Conservation (phyloP, 1,140 invertebrate species). For the Mamestra configurata region DNA sequence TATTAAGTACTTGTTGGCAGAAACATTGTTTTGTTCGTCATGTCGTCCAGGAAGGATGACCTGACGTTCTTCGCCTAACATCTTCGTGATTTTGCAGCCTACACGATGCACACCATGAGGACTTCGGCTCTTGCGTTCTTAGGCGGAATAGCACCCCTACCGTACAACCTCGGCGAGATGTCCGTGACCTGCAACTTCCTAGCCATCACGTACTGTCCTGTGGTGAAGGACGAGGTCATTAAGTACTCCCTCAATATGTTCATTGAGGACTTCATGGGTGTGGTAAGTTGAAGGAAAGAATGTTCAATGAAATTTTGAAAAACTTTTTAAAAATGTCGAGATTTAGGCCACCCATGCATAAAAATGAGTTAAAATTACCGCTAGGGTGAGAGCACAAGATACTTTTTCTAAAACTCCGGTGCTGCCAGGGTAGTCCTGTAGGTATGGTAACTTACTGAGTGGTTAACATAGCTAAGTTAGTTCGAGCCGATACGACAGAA, state of each 20-base stretch:
- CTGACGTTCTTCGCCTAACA: background rate
- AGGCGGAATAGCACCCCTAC: constrained; percentile 33
- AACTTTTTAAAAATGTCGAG: no score
- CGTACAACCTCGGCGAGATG: constrained; percentile 59
- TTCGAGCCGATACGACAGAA: no score
- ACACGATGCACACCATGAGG: constrained; percentile 57
- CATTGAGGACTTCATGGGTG: constrained; percentile 64
- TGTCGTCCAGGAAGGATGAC: background rate
- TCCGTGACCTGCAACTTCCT: constrained; percentile 70
- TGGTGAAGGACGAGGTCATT: constrained; percentile 63
- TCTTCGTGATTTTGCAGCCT: constrained; percentile 59
- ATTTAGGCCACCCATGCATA: no score
- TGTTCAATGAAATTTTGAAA: no score
- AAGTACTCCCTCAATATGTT: constrained; percentile 68
- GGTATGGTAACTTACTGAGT: no score
- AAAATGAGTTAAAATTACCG: no score
- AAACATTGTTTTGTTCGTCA: background rate
- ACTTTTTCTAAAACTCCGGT: no score
- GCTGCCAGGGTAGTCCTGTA: no score
- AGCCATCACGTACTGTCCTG: constrained; percentile 68
- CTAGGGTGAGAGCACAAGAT: no score
- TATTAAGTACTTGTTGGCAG: no score
- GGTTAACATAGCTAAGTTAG: no score
- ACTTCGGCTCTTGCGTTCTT: constrained; percentile 63
- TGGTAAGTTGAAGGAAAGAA: constrained; percentile 60